These are phyloP conservation scores for Oreochromis tanganicae DNA, from an alignment of 2,113 vertebrate genomes.

Conservation along the genomic window DNA sequence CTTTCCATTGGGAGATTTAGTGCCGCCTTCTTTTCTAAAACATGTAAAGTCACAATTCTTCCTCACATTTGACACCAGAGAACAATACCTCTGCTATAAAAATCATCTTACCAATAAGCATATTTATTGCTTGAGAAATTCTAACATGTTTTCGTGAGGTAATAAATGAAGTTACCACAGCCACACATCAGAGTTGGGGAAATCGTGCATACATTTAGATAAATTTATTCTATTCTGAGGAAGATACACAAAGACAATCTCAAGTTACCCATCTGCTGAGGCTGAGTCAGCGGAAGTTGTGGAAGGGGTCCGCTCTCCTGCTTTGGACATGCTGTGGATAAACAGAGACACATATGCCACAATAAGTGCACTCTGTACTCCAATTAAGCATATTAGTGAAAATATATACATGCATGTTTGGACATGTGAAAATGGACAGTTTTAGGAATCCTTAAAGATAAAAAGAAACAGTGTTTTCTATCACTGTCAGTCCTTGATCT, in stretches of 20 bases:
- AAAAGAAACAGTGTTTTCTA: neutral
- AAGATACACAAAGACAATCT: neutral
- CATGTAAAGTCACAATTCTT: neutral
- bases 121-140: neutral
- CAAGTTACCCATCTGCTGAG: slow-evolving; percentile 23
- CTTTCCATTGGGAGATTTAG: neutral
- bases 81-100: neutral
- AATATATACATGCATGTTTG: neutral
- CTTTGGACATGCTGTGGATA: slow-evolving; percentile 49
- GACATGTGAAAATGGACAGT: neutral
- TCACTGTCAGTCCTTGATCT: neutral
- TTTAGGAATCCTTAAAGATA: neutral
- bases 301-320: slow-evolving; percentile 25
- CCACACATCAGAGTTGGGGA: neutral
- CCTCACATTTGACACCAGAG: neutral
- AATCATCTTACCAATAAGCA: neutral
- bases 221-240: neutral
- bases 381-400: neutral
- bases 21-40: slow-evolving; percentile 22
- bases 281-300: slow-evolving; percentile 32
- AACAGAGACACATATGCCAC: neutral
- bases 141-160: fast-evolving
- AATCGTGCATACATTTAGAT: fast-evolving
- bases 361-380: neutral
- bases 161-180: neutral